phyloP scores from a whole-genome alignment of 2,113 vertebrate genomes.

The Phylloscopus trochiloides region DNA sequence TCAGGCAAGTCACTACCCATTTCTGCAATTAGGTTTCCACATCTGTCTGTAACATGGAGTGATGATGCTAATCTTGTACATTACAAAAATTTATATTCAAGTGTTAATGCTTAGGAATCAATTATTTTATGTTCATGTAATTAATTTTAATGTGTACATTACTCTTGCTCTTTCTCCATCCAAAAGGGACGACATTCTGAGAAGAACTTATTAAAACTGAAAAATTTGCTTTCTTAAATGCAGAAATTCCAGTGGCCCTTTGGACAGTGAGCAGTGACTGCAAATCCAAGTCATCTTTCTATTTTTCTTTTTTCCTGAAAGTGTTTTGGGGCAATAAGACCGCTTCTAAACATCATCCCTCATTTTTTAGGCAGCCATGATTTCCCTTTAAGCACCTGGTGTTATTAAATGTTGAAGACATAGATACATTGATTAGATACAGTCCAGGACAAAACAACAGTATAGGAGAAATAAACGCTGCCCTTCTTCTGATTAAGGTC shows the following conservation, averaged over 20 bases:
- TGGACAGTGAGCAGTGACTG: background rate
- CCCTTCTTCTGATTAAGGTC: background rate
- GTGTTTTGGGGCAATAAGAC: background rate
- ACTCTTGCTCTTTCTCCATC: background rate
- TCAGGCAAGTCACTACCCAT: background rate
- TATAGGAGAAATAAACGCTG: background rate
- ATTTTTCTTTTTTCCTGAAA: background rate
- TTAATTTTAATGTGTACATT: background rate
- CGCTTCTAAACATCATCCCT: background rate
- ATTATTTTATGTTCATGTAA: background rate
- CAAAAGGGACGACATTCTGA: background rate
- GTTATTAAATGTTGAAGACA: background rate
- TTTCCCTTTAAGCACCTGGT: background rate
- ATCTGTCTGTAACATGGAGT: background rate
- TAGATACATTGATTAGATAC: background rate
- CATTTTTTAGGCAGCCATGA: background rate
- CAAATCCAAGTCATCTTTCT: background rate
- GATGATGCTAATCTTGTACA: background rate
- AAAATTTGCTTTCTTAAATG: background rate
- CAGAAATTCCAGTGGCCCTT: background rate
- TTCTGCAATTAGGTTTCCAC: accelerated
- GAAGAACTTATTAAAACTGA: background rate
- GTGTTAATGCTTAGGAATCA: background rate
- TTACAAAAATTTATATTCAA: background rate
- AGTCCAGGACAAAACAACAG: background rate